Evolutionary conservation across 1,140 invertebrate genomes (phyloP).

Genomic region (Papilio polytes): DNA sequence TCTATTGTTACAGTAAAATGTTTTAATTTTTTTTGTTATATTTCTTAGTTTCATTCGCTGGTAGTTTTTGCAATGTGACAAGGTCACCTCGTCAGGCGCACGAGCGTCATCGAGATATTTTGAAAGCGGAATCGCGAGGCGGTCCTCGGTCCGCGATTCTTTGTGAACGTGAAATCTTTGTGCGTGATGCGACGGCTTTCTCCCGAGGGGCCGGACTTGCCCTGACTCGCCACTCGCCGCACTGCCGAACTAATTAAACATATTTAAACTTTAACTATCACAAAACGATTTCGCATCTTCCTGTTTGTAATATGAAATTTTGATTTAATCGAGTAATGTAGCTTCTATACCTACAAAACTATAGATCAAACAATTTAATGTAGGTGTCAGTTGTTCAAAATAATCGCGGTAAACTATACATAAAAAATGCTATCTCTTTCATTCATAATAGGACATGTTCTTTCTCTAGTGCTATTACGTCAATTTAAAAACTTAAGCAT

Average conservation of each 20-base stretch:
- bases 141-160: slow-evolving; percentile 41
- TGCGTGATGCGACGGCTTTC: slow-evolving; percentile 35
- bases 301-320: neutral
- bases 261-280: slow-evolving; percentile 8
- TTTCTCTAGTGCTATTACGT: too few relatives aligned
- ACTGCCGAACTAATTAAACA: slow-evolving; percentile 10
- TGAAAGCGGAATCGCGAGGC: slow-evolving; percentile 43
- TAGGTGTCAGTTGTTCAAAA: too few relatives aligned
- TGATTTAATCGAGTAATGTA: too few relatives aligned
- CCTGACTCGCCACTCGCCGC: neutral
- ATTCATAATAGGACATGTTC: too few relatives aligned
- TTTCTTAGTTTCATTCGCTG: neutral
- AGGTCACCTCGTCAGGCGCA: neutral
- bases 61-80: neutral
- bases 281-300: neutral
- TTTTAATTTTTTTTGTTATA: neutral
- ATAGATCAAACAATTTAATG: too few relatives aligned
- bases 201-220: slow-evolving; percentile 29
- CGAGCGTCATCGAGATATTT: slow-evolving; percentile 30
- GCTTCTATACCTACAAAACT: too few relatives aligned
- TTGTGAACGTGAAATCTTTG: slow-evolving; percentile 42
- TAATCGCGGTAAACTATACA: too few relatives aligned
- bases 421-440: too few relatives aligned
- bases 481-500: too few relatives aligned
- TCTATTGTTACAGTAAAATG: neutral